Conservation (phyloP, 2,888 invertebrate genomes). For the Empis livida region DNA sequence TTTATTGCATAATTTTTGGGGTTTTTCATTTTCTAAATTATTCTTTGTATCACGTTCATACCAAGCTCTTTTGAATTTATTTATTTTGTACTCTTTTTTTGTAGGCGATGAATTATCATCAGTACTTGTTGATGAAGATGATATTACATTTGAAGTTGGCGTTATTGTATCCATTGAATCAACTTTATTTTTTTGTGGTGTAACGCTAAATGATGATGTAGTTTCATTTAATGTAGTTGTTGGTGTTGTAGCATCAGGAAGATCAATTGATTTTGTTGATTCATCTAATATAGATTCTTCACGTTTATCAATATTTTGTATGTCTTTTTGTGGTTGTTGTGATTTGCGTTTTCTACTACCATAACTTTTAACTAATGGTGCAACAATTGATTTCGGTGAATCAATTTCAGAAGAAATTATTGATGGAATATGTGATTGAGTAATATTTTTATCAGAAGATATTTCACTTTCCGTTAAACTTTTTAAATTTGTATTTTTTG, state of each 20-base stretch:
- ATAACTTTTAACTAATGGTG: slow-evolving; percentile 10
- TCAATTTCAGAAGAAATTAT: not conserved
- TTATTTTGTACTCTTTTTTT: slow-evolving; percentile 28
- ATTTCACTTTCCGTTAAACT: slow-evolving; percentile 6
- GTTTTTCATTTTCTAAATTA: not conserved
- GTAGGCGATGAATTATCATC: not conserved
- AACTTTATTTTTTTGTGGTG: too few relatives aligned
- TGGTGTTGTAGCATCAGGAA: slow-evolving; percentile 7
- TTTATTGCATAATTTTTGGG: not conserved
- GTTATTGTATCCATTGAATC: not conserved
- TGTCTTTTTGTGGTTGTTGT: not conserved
- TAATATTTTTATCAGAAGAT: not conserved
- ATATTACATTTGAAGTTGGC: not conserved
- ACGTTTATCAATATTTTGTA: not conserved
- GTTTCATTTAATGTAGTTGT: not conserved
- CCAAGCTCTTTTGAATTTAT: slow-evolving; percentile 33
- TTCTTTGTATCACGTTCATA: slow-evolving; percentile 16
- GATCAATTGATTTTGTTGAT: slow-evolving; percentile 3
- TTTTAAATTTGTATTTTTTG: slow-evolving; percentile 12
- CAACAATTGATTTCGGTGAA: not conserved
- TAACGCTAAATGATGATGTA: too few relatives aligned
- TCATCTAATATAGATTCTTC: not conserved
- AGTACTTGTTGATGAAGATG: not conserved
- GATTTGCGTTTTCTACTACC: slow-evolving; percentile 11
- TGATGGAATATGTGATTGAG: not conserved